Percentiles rank a stretch among this genome's conserved stretches.
Evolutionary conservation across 2,888 invertebrate species (phyloP).

Genomic region (Rhogogaster chlorosoma): DNA sequence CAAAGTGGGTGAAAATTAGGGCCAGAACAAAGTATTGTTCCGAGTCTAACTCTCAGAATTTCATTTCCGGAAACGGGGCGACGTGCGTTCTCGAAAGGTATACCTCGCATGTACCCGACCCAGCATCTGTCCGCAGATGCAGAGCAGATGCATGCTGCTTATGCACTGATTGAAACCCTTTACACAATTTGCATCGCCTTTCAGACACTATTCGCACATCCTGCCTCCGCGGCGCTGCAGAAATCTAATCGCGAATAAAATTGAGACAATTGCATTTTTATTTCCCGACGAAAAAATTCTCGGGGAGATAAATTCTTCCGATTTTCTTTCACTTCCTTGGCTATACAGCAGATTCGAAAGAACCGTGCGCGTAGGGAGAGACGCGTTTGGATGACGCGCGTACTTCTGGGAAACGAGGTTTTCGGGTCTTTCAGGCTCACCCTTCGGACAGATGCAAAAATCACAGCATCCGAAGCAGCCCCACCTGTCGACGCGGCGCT

Average conservation of each 20-base stretch:
- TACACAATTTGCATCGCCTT: conserved; percentile 50
- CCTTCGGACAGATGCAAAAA: conserved; percentile 75
- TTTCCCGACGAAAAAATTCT: no score
- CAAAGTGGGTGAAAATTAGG: not conserved
- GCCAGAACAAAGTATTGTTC: conserved; percentile 26
- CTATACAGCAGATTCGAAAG: not conserved
- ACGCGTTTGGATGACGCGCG: conserved; percentile 4
- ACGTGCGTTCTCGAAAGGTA: conserved; percentile 41
- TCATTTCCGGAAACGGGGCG: conserved; percentile 41
- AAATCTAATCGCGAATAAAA: not conserved
- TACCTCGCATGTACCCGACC: not conserved
- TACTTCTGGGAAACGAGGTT: conserved; percentile 32
- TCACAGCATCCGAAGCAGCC: conserved; percentile 57
- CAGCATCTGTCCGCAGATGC: conserved; percentile 74
- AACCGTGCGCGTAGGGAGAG: not conserved
- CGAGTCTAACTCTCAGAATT: conserved; percentile 9
- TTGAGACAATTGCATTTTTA: not conserved
- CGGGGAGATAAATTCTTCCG: not conserved
- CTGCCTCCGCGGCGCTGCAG: not conserved
- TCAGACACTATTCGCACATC: not conserved
- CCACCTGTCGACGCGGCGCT: conserved; percentile 46
- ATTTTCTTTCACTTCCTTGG: not conserved
- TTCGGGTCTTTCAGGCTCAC: conserved; percentile 14
- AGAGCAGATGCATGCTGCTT: conserved; percentile 70
- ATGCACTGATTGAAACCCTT: conserved; percentile 55